Evolutionary conservation across 2,113 vertebrate genomes (phyloP).

Genomic region (Acinonyx jubatus): DNA sequence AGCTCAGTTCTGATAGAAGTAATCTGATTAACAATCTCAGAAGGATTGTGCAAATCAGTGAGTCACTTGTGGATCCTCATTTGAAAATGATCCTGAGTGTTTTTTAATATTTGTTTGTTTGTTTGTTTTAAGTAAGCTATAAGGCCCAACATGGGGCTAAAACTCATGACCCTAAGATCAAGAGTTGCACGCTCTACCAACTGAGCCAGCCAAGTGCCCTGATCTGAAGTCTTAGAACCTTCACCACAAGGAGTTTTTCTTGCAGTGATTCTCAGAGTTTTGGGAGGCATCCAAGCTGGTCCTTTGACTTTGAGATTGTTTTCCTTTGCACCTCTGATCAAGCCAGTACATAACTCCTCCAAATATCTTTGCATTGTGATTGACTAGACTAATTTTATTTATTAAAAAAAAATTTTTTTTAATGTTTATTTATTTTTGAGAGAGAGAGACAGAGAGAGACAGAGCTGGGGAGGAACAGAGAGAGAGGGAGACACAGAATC

Average conservation of each 20-base stretch:
- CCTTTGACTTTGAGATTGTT: not conserved
- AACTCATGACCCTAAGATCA: not conserved
- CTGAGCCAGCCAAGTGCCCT: not conserved
- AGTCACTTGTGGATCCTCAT: not conserved
- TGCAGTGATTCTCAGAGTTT: not conserved
- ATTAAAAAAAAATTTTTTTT: no score
- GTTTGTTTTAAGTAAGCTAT: not conserved
- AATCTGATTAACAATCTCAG: not conserved
- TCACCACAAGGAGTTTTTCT: not conserved
- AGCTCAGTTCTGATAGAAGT: not conserved
- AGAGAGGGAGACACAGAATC: no score
- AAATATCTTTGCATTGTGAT: not conserved
- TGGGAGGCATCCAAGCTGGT: not conserved
- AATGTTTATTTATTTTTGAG: no score
- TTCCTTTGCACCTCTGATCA: not conserved
- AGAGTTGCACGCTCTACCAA: not conserved
- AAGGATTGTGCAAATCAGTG: not conserved
- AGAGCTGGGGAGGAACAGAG: no score
- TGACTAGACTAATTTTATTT: not conserved
- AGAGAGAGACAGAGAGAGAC: no score
- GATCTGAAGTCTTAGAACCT: not conserved
- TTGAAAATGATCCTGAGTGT: not conserved
- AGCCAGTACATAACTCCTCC: not conserved
- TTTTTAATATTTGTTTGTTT: not conserved
- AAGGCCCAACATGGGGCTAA: not conserved